Evolutionary conservation across 2,113 vertebrate species (phyloP).

Genomic region (Carlito syrichta): DNA sequence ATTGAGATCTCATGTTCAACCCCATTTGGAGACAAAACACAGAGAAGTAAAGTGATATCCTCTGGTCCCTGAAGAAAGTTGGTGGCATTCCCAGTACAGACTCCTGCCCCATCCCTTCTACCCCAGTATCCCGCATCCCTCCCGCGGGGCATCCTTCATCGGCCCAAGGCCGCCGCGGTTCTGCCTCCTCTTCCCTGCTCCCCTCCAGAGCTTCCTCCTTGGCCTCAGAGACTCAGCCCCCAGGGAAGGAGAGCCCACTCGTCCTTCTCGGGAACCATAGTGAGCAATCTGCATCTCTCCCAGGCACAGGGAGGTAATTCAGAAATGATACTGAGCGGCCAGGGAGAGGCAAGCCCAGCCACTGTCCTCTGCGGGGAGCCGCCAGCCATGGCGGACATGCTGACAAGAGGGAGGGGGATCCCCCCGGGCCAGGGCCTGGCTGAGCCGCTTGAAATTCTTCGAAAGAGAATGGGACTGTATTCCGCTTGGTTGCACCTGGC

Average conservation of each 20-base stretch:
- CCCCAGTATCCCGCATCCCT: background rate
- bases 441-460: background rate
- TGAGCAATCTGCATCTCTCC: too few species aligned
- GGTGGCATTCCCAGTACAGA: fast-evolving
- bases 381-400: background rate
- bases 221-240: background rate
- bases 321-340: background rate
- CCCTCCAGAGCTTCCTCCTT: background rate
- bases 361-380: background rate
- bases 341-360: too few species aligned
- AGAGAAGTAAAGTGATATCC: background rate
- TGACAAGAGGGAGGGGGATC: fast-evolving
- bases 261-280: background rate
- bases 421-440: too few species aligned
- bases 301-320: background rate
- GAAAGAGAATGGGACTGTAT: background rate
- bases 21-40: background rate
- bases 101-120: background rate
- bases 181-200: background rate
- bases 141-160: background rate
- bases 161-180: fast-evolving
- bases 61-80: background rate
- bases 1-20: background rate
- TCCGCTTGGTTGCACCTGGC: background rate
- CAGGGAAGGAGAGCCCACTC: background rate